phyloP scores from a whole-genome alignment of 2,888 invertebrate species.

The Tenthredo mesomela region DNA sequence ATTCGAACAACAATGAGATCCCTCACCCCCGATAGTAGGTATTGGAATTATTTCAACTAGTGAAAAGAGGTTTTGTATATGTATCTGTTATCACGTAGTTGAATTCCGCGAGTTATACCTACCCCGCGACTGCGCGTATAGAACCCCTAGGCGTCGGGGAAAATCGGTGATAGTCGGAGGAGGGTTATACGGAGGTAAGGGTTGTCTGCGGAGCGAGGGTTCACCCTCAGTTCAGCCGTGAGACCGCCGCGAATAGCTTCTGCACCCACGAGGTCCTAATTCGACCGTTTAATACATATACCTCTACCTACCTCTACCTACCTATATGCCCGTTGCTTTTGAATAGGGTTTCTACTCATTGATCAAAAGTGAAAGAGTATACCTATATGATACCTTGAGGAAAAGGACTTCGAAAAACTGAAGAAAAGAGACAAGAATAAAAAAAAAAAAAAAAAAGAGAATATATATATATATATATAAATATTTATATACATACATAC shows the following conservation, averaged over 20 bases:
- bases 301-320: neutral
- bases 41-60: neutral
- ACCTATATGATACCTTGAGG: neutral
- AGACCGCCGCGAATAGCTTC: constrained; percentile 67
- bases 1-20: neutral
- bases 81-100: constrained; percentile 19
- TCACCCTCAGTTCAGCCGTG: constrained; percentile 73
- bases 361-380: neutral
- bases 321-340: neutral
- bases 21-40: neutral
- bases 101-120: constrained; percentile 15
- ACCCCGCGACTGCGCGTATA: constrained; percentile 43
- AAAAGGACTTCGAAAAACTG: neutral
- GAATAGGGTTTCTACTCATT: neutral
- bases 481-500: no score
- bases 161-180: constrained; percentile 45
- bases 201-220: constrained; percentile 64
- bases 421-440: neutral
- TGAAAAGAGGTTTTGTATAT: neutral
- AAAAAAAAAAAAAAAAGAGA: neutral
- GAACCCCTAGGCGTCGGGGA: constrained; percentile 50
- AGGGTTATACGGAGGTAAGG: constrained; percentile 60
- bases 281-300: neutral
- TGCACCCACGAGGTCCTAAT: constrained; percentile 1
- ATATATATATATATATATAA: neutral